Percentiles rank a stretch among this genome's conserved stretches.
phyloP scores from a whole-genome alignment of 2,888 invertebrate species.

The Drosophila antonietae region DNA sequence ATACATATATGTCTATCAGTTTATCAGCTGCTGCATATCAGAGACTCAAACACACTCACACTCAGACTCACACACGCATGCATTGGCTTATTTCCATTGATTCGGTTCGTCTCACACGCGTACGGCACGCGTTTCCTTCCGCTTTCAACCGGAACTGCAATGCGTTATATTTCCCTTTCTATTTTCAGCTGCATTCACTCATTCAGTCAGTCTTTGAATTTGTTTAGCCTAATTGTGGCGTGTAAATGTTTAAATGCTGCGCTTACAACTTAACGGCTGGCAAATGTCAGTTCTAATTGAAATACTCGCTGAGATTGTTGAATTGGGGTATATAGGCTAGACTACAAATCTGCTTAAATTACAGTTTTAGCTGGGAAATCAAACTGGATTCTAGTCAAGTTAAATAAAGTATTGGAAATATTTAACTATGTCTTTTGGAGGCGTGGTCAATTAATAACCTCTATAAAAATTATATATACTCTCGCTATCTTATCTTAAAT shows the following conservation, averaged over 20 bases:
- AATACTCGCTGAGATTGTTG: neutral
- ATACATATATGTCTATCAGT: slow-evolving; percentile 4
- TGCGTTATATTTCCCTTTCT: slow-evolving; percentile 33
- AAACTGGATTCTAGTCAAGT: neutral
- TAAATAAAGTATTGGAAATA: neutral
- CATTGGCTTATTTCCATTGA: slow-evolving; percentile 32
- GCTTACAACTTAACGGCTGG: slow-evolving; percentile 31
- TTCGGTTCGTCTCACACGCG: slow-evolving; percentile 63
- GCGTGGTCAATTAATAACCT: neutral
- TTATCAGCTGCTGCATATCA: slow-evolving; percentile 51
- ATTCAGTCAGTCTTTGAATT: slow-evolving; percentile 27
- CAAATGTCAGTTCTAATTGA: slow-evolving; percentile 32
- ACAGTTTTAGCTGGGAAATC: neutral
- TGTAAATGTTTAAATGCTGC: slow-evolving; percentile 51
- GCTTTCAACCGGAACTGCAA: slow-evolving; percentile 55
- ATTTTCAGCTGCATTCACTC: slow-evolving; percentile 40
- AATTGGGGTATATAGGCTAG: neutral
- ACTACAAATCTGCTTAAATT: neutral
- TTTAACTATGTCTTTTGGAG: too few species aligned
- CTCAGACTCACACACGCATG: neutral
- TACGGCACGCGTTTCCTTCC: slow-evolving; percentile 65
- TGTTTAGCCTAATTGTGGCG: slow-evolving; percentile 55
- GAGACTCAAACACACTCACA: neutral
- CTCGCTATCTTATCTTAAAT: neutral
- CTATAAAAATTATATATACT: neutral